Evolutionary conservation across 2,888 invertebrate species (phyloP).

Genomic region (Anarsia innoxiella): DNA sequence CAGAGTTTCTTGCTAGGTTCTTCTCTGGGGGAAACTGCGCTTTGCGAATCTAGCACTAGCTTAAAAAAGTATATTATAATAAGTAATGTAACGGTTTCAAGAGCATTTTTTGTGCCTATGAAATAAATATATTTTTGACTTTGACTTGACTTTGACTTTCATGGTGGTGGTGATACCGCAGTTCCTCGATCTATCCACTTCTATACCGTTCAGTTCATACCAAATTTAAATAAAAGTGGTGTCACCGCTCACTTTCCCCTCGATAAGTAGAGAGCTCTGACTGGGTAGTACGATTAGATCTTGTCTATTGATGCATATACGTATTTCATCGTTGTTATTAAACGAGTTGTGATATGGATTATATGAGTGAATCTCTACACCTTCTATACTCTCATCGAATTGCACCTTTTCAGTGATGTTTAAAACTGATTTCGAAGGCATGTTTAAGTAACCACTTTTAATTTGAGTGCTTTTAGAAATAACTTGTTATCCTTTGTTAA

Average conservation of each 20-base stretch:
- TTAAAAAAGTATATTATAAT: no score
- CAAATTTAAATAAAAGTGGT: slow-evolving; percentile 4
- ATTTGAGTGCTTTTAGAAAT: no score
- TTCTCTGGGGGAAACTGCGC: no score
- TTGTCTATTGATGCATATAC: slow-evolving; percentile 18
- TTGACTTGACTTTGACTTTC: no score
- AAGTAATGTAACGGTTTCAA: no score
- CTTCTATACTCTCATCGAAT: slow-evolving; percentile 17
- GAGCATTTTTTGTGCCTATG: no score
- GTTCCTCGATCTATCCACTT: slow-evolving; percentile 16
- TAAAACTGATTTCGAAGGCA: neutral
- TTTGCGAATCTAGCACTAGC: no score
- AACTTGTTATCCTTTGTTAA: no score
- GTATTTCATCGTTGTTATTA: slow-evolving; percentile 19
- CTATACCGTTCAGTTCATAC: slow-evolving; percentile 15
- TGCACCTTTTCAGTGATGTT: neutral
- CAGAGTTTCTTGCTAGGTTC: no score
- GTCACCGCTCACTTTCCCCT: slow-evolving; percentile 8
- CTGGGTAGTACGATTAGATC: neutral
- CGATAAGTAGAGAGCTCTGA: neutral
- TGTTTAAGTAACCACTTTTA: no score
- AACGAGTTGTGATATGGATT: slow-evolving; percentile 15
- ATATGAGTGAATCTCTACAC: slow-evolving; percentile 19
- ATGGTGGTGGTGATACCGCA: slow-evolving; percentile 17
- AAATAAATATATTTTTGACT: no score